Base-by-base conservation (phyloP, 2,797 vertebrate genomes). In the Sciurus vulgaris region DNA sequence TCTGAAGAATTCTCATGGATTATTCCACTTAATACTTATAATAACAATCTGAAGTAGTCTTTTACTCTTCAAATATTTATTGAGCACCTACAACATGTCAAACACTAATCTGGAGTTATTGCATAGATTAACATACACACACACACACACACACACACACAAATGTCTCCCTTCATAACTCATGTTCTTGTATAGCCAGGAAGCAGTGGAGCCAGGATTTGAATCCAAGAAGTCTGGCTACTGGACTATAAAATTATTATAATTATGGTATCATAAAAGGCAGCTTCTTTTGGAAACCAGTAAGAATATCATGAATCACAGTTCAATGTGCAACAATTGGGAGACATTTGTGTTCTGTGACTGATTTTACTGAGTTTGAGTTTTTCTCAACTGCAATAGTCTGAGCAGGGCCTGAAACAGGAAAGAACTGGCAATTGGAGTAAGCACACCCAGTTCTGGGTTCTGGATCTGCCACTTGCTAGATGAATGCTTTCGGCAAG, bases 31-130 rank as follows among this genome's bases (percentile, higher is more conserved):
- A 72, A 47, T 51, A 65, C 30, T 84, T 56, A 59, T 10, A 51
- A n/a, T 54, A n/a, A 83, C 44, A 54, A 89, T n/a, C 33, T 9
- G 30, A 63, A 44, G 33, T 61, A 35, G 54, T 24, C 69, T 83
- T 72, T 95, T 38, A 59, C 49, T 91, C 76, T 84, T 65, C 20
- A 89, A 56, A 47, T 69, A 93, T 90, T 93, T 96, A 93, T 1
- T 28, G 51, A 72, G 35, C 44, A 92, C 44, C 69, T 73, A 51
- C 33, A 41, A 17, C 65, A 38, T 56, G 24, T 73, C 79, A 63
- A 38, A 89, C n/a, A 18, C 18, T 63, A 81, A 74, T 33, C 54
- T 59, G 44, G 33, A 69, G 59, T 35, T 70, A 28, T 5, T 49
- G 15, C 22, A 9, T 44, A 33, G 38, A 78, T 61, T 35, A 78